phyloP scores from a whole-genome alignment of 1,140 invertebrate genomes.

The Phymastichus coffea region DNA sequence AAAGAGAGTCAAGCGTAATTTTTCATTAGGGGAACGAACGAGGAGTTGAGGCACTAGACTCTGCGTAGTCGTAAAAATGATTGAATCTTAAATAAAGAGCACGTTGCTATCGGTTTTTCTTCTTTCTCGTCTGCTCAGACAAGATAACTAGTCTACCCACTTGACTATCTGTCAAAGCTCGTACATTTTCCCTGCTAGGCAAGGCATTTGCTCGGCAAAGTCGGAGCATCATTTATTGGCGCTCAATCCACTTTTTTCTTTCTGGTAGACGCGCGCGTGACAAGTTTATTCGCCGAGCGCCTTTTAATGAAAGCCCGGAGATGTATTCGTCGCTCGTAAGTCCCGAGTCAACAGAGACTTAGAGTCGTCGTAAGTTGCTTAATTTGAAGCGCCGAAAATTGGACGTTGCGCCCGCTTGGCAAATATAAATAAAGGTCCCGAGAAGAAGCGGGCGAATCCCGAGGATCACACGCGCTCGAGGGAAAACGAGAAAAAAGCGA shows the following conservation, averaged over 20 bases:
- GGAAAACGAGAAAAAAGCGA: slow-evolving; percentile 11
- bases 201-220: too few species aligned
- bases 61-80: slow-evolving; percentile 20
- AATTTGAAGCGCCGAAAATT: slow-evolving; percentile 15
- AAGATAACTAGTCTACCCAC: not conserved
- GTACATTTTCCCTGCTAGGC: too few species aligned
- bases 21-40: slow-evolving; percentile 6
- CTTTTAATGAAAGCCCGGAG: too few species aligned
- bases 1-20: slow-evolving; percentile 22
- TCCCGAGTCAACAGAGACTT: not conserved
- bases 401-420: not conserved
- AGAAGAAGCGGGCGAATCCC: not conserved
- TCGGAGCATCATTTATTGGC: too few species aligned
- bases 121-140: too few species aligned
- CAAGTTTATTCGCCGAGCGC: too few species aligned
- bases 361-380: not conserved
- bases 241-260: too few species aligned
- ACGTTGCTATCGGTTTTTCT: not conserved
- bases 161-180: slow-evolving; percentile 13
- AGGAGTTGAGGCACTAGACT: too few species aligned
- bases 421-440: slow-evolving; percentile 12
- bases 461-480: not conserved
- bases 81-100: slow-evolving; percentile 24
- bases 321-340: too few species aligned
- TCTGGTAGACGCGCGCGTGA: too few species aligned